phyloP scores from a whole-genome alignment of 2,113 vertebrate genomes.

The Amphiprion ocellaris region DNA sequence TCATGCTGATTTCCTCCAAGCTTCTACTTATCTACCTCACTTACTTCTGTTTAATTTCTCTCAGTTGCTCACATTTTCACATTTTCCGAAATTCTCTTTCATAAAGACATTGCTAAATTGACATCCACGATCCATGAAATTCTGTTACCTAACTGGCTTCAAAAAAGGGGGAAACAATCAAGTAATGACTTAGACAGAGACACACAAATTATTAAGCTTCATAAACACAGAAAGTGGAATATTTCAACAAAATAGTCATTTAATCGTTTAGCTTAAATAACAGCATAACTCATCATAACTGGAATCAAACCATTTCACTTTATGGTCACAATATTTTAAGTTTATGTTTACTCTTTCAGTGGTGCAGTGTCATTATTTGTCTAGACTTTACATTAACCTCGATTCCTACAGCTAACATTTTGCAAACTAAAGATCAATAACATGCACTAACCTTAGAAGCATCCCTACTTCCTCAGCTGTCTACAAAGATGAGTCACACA shows the following conservation, averaged over 20 bases:
- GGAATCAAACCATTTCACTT: neutral
- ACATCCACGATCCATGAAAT: too few relatives aligned
- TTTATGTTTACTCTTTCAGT: too few relatives aligned
- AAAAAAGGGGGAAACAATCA: too few relatives aligned
- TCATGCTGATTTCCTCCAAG: too few relatives aligned
- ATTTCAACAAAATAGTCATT: neutral
- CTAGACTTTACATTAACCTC: neutral
- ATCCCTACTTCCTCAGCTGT: neutral
- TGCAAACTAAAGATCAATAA: neutral
- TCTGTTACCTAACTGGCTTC: too few relatives aligned
- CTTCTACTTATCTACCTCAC: too few relatives aligned
- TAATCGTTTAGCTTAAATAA: neutral
- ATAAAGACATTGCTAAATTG: neutral
- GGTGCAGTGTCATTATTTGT: too few relatives aligned
- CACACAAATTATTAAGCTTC: neutral
- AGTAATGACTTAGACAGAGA: too few relatives aligned
- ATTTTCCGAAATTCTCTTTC: neutral
- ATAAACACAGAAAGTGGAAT: neutral
- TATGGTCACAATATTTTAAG: too few relatives aligned
- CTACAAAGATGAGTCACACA: slow-evolving; percentile 5
- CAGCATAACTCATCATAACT: neutral
- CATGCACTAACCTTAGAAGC: slow-evolving; percentile 1
- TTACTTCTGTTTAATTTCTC: too few relatives aligned
- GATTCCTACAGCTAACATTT: neutral
- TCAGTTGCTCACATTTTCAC: too few relatives aligned